Conservation (phyloP, 2,797 vertebrate genomes). For the Meda fulgida region DNA sequence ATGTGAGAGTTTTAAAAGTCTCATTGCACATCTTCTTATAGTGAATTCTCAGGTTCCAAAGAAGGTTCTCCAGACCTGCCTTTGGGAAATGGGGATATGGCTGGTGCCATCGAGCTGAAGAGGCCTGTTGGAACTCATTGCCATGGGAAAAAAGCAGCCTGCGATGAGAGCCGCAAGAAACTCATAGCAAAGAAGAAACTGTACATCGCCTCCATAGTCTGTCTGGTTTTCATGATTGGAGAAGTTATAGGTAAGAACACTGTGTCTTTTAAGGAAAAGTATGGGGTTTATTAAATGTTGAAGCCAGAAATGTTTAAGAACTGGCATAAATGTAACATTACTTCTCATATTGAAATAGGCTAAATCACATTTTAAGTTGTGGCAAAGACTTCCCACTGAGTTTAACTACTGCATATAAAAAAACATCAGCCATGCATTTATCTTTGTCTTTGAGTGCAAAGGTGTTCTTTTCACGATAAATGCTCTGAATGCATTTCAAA, state of each 20-base stretch:
- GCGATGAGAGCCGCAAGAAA: slow-evolving; percentile 71
- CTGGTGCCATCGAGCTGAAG: slow-evolving; percentile 78
- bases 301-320: neutral
- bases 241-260: slow-evolving; percentile 87
- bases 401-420: neutral
- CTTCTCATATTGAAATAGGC: neutral
- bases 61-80: slow-evolving; percentile 68
- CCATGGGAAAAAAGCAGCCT: slow-evolving; percentile 67
- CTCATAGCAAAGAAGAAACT: slow-evolving; percentile 87
- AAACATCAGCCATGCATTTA: neutral
- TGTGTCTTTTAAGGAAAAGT: neutral
- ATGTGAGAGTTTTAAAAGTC: neutral
- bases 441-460: slow-evolving; percentile 7
- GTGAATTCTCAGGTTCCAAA: slow-evolving; percentile 83
- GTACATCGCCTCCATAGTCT: slow-evolving; percentile 86
- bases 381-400: neutral
- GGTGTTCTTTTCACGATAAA: neutral
- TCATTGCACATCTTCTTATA: slow-evolving; percentile 58
- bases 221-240: slow-evolving; percentile 93
- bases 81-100: slow-evolving; percentile 72
- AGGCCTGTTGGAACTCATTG: slow-evolving; percentile 75
- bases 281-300: neutral
- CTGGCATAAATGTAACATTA: neutral
- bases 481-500: slow-evolving; percentile 1
- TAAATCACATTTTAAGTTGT: neutral